phyloP scores from a whole-genome alignment of 2,888 invertebrate genomes.

The Zaprionus bogoriensis region DNA sequence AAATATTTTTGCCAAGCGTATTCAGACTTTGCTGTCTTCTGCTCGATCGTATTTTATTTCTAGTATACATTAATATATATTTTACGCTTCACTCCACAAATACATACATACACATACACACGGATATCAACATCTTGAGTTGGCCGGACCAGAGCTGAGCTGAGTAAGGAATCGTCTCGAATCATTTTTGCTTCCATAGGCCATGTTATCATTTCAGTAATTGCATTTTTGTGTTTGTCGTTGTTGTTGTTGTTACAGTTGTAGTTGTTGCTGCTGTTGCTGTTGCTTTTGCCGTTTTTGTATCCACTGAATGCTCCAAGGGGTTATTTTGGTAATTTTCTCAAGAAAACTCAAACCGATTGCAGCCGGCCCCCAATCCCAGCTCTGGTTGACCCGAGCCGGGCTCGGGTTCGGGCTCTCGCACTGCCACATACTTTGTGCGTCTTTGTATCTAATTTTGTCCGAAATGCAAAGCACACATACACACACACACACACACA shows the following conservation, averaged over 20 bases:
- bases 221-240: constrained; percentile 76
- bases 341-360: constrained; percentile 72
- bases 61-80: constrained; percentile 63
- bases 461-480: constrained; percentile 9
- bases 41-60: constrained; percentile 2
- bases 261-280: constrained; percentile 14
- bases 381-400: constrained; percentile 45
- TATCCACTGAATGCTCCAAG: constrained; percentile 55
- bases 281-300: constrained; percentile 48
- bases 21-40: constrained; percentile 2
- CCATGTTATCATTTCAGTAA: constrained; percentile 76
- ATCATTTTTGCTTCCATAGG: constrained; percentile 62
- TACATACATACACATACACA: constrained; percentile 10
- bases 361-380: constrained; percentile 41
- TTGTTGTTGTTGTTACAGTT: constrained; percentile 50
- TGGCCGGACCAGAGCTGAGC: constrained; percentile 15
- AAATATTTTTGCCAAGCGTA: constrained; percentile 14
- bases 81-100: constrained; percentile 59
- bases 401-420: neutral
- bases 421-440: constrained; percentile 19
- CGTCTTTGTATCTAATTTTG: constrained; percentile 27
- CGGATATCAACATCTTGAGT: constrained; percentile 50
- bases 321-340: constrained; percentile 68
- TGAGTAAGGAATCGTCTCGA: constrained; percentile 39
- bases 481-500: constrained; percentile 8